These are phyloP conservation scores for Brotogeris chrysoptera DNA, from an alignment of 2,797 vertebrate species.

Conservation along the genomic window DNA sequence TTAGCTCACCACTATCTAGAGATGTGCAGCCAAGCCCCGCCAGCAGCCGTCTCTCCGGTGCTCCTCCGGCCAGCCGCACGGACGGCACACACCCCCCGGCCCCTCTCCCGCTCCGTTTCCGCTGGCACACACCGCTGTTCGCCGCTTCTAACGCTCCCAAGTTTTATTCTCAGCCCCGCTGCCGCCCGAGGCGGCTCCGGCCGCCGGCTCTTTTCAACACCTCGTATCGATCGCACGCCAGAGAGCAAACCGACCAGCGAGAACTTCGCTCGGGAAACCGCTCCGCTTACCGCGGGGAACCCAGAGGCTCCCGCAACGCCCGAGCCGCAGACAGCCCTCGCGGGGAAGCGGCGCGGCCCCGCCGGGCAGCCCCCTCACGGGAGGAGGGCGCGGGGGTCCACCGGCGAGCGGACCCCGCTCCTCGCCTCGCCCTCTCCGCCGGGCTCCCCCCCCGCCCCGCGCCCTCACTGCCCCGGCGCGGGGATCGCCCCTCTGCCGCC, in stretches of 20 bases:
- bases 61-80: not conserved
- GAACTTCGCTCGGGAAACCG: not conserved
- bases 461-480: not conserved
- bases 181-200: not conserved
- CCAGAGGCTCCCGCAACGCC: not conserved
- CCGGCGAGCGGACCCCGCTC: not conserved
- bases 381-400: not conserved
- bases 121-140: not conserved
- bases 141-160: not conserved
- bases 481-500: constrained; percentile 36
- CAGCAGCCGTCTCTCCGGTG: not conserved
- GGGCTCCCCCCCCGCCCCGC: not conserved
- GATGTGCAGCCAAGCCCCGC: not conserved
- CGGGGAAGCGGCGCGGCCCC: not conserved
- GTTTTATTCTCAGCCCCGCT: not conserved
- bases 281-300: not conserved
- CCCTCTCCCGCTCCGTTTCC: not conserved
- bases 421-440: not conserved
- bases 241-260: not conserved
- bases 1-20: not conserved
- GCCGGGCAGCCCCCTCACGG: not conserved
- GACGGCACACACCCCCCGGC: not conserved
- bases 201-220: not conserved
- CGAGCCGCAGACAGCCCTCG: not conserved
- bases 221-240: not conserved